phyloP scores from a whole-genome alignment of 2,888 invertebrate species.

The Perizoma flavofasciatum region DNA sequence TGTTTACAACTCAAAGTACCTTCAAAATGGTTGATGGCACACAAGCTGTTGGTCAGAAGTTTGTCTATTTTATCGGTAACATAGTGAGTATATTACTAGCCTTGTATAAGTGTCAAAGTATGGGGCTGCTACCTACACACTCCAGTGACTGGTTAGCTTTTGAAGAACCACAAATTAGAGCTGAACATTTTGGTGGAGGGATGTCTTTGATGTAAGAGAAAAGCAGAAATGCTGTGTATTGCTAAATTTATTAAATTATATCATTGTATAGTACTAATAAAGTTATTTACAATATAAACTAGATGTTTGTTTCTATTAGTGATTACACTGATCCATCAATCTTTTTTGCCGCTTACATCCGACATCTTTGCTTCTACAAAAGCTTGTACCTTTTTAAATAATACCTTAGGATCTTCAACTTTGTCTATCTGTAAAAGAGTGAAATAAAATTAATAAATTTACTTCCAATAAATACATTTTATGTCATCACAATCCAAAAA shows the following conservation, averaged over 20 bases:
- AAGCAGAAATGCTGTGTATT: constrained; percentile 40
- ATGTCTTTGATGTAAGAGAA: constrained; percentile 78
- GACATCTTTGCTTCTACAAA: constrained; percentile 86
- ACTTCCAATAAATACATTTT: neutral
- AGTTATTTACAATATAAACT: constrained; percentile 68
- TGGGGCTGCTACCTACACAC: constrained; percentile 98
- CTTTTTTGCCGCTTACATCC: constrained; percentile 46
- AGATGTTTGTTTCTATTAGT: constrained; percentile 31
- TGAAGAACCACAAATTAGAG: constrained; percentile 93
- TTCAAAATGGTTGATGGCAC: constrained; percentile 98
- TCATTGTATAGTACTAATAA: constrained; percentile 62
- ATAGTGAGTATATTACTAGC: constrained; percentile 95
- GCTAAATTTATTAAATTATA: constrained; percentile 45
- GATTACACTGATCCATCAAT: constrained; percentile 34
- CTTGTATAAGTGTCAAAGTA: constrained; percentile 98
- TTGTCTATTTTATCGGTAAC: constrained; percentile 97
- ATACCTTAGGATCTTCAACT: constrained; percentile 91
- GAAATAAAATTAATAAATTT: constrained; percentile 19
- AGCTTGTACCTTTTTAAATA: constrained; percentile 88
- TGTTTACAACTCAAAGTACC: constrained; percentile 94
- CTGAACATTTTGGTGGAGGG: constrained; percentile 95
- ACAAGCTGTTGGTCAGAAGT: constrained; percentile 94
- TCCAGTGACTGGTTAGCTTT: constrained; percentile 99
- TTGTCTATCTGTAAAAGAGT: constrained; percentile 87
- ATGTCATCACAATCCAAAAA: neutral